A percentile compares a stretch with the other conserved stretches of the same genome.
These are phyloP conservation scores for Papilio polyxenes DNA, from an alignment of 1,140 invertebrate species.

Conservation along the genomic window DNA sequence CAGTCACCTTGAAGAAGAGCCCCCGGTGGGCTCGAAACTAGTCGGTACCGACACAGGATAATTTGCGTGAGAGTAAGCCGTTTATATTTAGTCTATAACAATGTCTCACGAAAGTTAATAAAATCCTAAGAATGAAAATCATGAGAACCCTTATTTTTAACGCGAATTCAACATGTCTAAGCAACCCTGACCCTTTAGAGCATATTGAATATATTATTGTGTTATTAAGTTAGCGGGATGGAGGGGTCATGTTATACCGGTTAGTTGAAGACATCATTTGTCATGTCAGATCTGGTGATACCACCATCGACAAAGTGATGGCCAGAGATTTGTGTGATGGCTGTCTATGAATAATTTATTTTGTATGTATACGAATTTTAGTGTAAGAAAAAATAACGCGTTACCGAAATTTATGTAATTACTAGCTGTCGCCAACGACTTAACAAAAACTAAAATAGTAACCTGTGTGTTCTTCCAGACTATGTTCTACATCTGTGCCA, in stretches of 20 bases:
- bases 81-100: too few species aligned
- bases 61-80: too few species aligned
- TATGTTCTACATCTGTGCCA: too few species aligned
- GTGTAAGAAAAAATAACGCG: background rate
- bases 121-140: too few species aligned
- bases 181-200: slow-evolving; percentile 45
- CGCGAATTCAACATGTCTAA: slow-evolving; percentile 55
- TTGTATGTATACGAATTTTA: slow-evolving; percentile 35
- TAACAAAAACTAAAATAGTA: too few species aligned
- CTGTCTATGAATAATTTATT: slow-evolving; percentile 68
- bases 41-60: too few species aligned
- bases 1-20: too few species aligned
- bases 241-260: slow-evolving; percentile 53
- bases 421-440: too few species aligned
- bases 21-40: too few species aligned
- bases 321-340: slow-evolving; percentile 71
- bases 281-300: slow-evolving; percentile 75
- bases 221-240: slow-evolving; percentile 31
- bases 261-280: slow-evolving; percentile 62
- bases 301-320: slow-evolving; percentile 60
- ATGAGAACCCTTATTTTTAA: slow-evolving; percentile 52
- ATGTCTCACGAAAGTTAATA: too few species aligned
- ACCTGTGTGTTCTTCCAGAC: too few species aligned
- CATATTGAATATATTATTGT: slow-evolving; percentile 29
- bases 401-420: background rate